These are phyloP conservation scores for Tenualosa thibaudeaui DNA, from an alignment of 2,797 vertebrate species.

Conservation along the genomic window DNA sequence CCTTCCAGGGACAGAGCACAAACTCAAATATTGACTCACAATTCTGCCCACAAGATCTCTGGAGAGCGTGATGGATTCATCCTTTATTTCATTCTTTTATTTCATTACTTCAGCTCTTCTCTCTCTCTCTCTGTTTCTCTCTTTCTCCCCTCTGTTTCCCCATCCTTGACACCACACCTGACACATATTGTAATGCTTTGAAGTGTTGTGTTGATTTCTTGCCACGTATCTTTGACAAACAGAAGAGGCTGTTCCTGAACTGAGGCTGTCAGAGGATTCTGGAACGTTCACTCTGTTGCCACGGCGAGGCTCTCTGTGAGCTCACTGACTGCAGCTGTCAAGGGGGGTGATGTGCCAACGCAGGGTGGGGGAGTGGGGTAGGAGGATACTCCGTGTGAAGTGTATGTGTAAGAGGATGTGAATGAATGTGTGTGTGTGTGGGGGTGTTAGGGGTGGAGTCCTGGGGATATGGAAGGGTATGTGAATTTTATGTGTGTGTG, in stretches of 20 bases:
- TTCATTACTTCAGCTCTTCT: neutral
- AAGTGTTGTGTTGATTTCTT: conserved; percentile 12
- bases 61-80: neutral
- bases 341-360: neutral
- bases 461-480: no score
- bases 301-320: neutral
- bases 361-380: neutral
- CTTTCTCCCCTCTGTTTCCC: neutral
- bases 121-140: neutral
- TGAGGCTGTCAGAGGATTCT: conserved; percentile 9
- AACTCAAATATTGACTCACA: neutral
- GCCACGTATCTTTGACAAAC: conserved; percentile 18
- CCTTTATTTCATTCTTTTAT: neutral
- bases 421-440: no score
- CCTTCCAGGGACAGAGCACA: neutral
- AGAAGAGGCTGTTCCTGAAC: neutral
- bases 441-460: no score
- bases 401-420: neutral
- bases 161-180: neutral
- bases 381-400: neutral
- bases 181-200: conserved; percentile 10
- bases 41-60: neutral
- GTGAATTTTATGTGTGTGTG: no score
- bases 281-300: neutral
- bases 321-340: conserved; percentile 7